Evolutionary conservation across 1,140 invertebrate genomes (phyloP), one percentile per base, ranked within the genome.

Genomic region (Drosophila yakuba): DNA sequence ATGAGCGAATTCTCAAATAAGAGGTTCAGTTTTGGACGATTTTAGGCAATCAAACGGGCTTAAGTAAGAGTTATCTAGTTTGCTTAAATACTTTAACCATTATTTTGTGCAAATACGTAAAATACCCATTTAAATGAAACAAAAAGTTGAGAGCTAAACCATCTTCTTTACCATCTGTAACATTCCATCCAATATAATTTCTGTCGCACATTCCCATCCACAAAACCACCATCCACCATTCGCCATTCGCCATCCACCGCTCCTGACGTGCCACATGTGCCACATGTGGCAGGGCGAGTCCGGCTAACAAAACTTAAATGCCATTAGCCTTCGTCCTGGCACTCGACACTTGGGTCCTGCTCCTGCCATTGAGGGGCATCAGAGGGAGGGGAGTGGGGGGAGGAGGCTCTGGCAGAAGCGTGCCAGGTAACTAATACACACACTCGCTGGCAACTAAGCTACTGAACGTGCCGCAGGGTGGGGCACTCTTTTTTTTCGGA

Each of bases 401-500:
- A 4, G 60, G 32, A 43, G 64, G 38, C 35, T 2, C 45, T 51
- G 48, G 63, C 76, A 78, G 73, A 89, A 88, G 83, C 83, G 83
- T 88, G 83, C 83, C 83, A 88, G 83, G 83, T 88, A 88, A 89
- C 76, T 83, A 74, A 77, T 47, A 67, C 54, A 75, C 58, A 81
- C 61, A 81, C 72, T 50, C 15, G 36, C 63, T 60, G 39, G 51
- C 43, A 64, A 74, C 74, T 81, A 79, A 88, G 83, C 83, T 69
- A 82, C 75, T 82, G 79, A 79, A 86, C 83, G 83, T 86, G 81
- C 61, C 60, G 47, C 48, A 56, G 67, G 64, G 36, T 43, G 35
- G 51, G 35, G 25, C 51, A 36, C 64, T 48, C 64, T 48, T 69
- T 71, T 71, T 57, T 69, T 71, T 71, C 23, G 59, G 47, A 35